Evolutionary conservation across 2,888 invertebrate species (phyloP), one percentile per base, ranked within the genome.

Genomic region (Polydrusus tereticollis): DNA sequence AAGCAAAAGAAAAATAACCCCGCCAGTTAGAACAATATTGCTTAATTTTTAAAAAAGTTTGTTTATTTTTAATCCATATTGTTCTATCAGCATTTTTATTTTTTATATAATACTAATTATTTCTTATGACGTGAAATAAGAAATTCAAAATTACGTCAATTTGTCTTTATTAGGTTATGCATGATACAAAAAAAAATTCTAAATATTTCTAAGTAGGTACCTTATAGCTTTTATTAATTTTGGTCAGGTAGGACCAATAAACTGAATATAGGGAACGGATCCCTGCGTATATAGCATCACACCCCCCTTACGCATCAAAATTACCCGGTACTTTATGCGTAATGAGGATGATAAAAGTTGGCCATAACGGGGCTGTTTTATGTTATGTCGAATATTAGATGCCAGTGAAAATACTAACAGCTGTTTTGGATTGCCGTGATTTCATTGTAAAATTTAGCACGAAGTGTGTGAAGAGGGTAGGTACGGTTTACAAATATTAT

Each of bases 341-440:
- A 79, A 80, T 79, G 78, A 78, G 76, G 77, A 78, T 78, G 79
- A 78, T 79, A 76, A 79, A 78, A 78, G 74, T 78, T 74, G 77
- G 69, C 69, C 55, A 66, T 71, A 66, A 71, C 66, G 50, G 45
- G 63, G 68, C n/a, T 47, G 69, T 73, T 73, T 70, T 65, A 70
- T 70, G 73, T 41, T 69, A 72, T 64, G 69, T 69, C 60, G 66
- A 70, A 70, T 73, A 73, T 73, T 73, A 70, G 62, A 66, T 73
- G 69, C 55, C 50, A 73, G 47, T 59, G 52, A 65, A 62, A 69
- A 59, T 20, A 68, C 65, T 43, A 64, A 69, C 73, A 69, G 73
- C 63, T 73, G 73, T 68, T 69, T 57, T 58, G 21, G 59, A 73
- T 59, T 72, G 72, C 68, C 72, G 59, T 20, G 63, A 63, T 68